Base-by-base conservation (phyloP, 2,113 vertebrate species). In the Gorsachius goisagi region DNA sequence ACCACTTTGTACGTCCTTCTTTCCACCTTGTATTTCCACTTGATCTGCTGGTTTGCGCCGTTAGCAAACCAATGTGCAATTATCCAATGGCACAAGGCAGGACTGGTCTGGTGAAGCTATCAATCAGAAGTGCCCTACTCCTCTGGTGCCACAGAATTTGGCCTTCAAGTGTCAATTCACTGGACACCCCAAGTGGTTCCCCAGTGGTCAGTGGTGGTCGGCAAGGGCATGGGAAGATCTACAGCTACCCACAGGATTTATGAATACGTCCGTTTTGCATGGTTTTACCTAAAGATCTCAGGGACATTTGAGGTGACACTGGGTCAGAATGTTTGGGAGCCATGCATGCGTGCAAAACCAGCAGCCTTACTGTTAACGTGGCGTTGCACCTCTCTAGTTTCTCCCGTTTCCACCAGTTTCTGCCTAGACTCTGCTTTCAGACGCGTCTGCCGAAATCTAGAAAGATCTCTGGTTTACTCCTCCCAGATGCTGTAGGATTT, bases 261-360 rank as follows among this genome's bases (percentile, higher is more conserved):
- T 32, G 4, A 41, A 5, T 32, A 27, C 77, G 5, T 37, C 37
- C 30, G 4, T 53, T 81, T 62, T 30, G 30, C 9, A 2, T 6
- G 49, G 66, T 27, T 55, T 86, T 44, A 32, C 44, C 44, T 39
- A 5, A 2, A n/a, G 75, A 16, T 6, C 13, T 1, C 5, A 30
- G 73, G 63, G 11, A 16, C 1, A 2, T 17, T 21, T 35, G 68
- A 22, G 63, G 23, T 37, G 71, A 18, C 37, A 2, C 21, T 13
- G 66, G 49, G 6, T 28, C 39, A 58, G 73, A 37, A 45, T 11
- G 2, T 11, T 5, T 33, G 45, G 52, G 50, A 84, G 26, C 41
- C 32, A 1, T 0, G 11, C 30, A 3, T 0, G 5, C 9, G 12
- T 20, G 45, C 41, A 53, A 62, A 77, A 3, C 45, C 55, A 52